phyloP scores from a whole-genome alignment of 1,140 invertebrate genomes.

The Arctopsyche grandis region DNA sequence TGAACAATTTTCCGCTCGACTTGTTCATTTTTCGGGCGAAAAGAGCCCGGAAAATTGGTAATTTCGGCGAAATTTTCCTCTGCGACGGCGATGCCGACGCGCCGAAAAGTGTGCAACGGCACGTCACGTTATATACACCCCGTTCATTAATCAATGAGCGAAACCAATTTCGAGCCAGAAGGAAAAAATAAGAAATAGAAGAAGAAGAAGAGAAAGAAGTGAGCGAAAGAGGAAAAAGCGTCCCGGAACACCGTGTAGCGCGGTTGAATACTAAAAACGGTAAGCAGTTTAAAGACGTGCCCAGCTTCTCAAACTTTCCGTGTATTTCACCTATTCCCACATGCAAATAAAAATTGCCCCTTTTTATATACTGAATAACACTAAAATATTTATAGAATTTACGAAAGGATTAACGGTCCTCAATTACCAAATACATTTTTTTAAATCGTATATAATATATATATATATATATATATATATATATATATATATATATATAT shows the following conservation, averaged over 20 bases:
- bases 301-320: not conserved
- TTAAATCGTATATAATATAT: too few species aligned
- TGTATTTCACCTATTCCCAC: too few species aligned
- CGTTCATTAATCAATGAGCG: slow-evolving; percentile 30
- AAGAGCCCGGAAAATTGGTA: slow-evolving; percentile 27
- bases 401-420: too few species aligned
- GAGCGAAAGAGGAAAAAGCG: too few species aligned
- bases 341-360: too few species aligned
- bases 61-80: slow-evolving; percentile 19
- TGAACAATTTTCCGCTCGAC: slow-evolving; percentile 30
- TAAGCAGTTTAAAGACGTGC: not conserved
- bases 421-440: too few species aligned
- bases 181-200: slow-evolving; percentile 8
- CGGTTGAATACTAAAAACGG: not conserved
- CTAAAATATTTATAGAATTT: too few species aligned
- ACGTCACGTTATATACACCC: slow-evolving; percentile 23
- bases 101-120: not conserved
- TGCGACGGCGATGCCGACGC: not conserved
- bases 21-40: slow-evolving; percentile 32
- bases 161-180: slow-evolving; percentile 15
- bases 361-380: too few species aligned
- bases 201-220: not conserved
- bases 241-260: not conserved
- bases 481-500: too few species aligned
- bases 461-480: too few species aligned